Conservation (phyloP, 1,140 invertebrate genomes). For the Trinorchestia longiramus region DNA sequence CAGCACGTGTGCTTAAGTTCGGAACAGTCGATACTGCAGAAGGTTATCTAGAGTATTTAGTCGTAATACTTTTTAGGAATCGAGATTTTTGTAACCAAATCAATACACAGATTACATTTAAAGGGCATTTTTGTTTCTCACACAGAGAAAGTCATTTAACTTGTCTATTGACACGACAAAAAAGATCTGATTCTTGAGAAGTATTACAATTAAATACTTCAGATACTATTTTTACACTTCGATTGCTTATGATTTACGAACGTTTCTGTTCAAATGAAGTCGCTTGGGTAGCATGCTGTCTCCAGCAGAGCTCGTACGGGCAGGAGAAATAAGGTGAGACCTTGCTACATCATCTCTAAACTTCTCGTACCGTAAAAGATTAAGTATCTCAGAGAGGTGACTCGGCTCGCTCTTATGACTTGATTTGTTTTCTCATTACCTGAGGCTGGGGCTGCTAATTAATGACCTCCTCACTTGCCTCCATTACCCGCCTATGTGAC, state of each 20-base stretch:
- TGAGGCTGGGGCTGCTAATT: neutral
- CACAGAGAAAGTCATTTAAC: no score
- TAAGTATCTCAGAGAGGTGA: neutral
- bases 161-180: no score
- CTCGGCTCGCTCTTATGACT: conserved; percentile 7
- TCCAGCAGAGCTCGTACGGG: neutral
- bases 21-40: no score
- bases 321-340: neutral
- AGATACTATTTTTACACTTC: neutral
- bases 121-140: neutral
- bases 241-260: neutral
- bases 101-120: no score
- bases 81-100: no score
- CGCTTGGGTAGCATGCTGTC: neutral
- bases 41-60: no score
- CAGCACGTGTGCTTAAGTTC: neutral
- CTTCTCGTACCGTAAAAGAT: neutral
- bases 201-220: neutral
- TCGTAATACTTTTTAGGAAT: no score
- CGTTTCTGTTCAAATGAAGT: neutral
- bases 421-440: conserved; percentile 47
- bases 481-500: neutral
- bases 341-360: neutral
- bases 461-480: conserved; percentile 37
- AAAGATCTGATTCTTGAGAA: neutral